Percentiles rank a stretch among this genome's conserved stretches.
Conservation (phyloP, 2,113 vertebrate genomes). For the Diphyllodes magnificus region DNA sequence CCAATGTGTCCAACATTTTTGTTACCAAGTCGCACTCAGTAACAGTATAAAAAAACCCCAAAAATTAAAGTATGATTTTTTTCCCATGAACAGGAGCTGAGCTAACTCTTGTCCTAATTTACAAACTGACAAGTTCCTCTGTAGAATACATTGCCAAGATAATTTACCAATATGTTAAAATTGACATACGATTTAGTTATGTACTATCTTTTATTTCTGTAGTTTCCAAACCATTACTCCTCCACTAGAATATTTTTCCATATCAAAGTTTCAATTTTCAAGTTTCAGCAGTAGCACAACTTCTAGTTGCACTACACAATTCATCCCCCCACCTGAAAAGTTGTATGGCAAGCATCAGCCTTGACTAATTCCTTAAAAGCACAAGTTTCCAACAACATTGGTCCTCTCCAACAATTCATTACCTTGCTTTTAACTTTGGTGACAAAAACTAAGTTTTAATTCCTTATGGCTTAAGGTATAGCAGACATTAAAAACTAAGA, state of each 20-base stretch:
- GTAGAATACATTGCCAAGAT: neutral
- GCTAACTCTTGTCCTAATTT: neutral
- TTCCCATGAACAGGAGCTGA: neutral
- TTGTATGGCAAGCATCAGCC: neutral
- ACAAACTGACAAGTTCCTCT: neutral
- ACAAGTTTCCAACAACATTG: neutral
- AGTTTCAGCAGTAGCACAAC: neutral
- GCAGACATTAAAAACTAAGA: neutral
- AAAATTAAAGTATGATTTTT: neutral
- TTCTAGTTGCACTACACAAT: neutral
- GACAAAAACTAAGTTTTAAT: neutral
- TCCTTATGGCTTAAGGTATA: neutral
- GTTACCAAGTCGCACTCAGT: neutral
- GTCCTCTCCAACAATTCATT: neutral
- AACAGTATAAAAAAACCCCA: neutral
- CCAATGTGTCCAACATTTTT: neutral
- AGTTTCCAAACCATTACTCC: neutral
- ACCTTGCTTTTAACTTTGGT: neutral
- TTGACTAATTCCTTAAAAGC: neutral
- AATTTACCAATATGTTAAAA: neutral
- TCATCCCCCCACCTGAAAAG: neutral
- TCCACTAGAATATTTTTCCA: neutral
- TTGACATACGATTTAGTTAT: neutral
- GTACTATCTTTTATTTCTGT: neutral
- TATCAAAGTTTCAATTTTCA: neutral